A percentile compares a stretch with the other conserved stretches of the same genome.
Evolutionary conservation across 1,140 invertebrate genomes (phyloP).

Genomic region (Leguminivora glycinivorella): DNA sequence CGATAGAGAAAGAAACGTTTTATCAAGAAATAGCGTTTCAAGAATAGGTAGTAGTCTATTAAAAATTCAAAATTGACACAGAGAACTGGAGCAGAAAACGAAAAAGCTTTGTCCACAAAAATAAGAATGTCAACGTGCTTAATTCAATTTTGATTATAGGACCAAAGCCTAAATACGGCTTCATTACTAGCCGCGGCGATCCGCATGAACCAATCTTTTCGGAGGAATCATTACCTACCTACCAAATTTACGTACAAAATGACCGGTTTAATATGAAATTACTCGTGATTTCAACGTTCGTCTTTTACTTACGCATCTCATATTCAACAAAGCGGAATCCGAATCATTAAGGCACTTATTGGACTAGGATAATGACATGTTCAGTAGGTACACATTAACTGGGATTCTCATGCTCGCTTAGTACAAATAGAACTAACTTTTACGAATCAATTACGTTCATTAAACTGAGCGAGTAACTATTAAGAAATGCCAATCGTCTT

Average conservation of each 20-base stretch:
- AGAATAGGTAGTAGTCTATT: constrained; percentile 52
- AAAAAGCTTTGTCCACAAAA: constrained; percentile 60
- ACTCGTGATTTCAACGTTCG: constrained; percentile 54
- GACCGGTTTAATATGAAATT: constrained; percentile 67
- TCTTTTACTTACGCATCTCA: constrained; percentile 18
- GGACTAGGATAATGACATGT: constrained; percentile 6
- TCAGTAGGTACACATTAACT: neutral
- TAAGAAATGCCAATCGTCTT: constrained; percentile 37
- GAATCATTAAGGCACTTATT: constrained; percentile 19
- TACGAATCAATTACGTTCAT: constrained; percentile 34
- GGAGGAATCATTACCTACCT: constrained; percentile 71
- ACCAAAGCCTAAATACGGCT: constrained; percentile 73
- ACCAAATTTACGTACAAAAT: constrained; percentile 71
- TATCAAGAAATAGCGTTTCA: constrained; percentile 51
- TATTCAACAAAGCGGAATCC: constrained; percentile 19
- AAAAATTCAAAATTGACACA: constrained; percentile 71
- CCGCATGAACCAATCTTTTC: constrained; percentile 73
- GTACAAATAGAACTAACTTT: constrained; percentile 27
- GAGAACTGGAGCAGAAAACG: constrained; percentile 74
- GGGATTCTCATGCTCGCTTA: neutral
- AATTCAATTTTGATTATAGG: constrained; percentile 79
- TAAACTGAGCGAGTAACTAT: constrained; percentile 12
- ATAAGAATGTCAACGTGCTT: constrained; percentile 73
- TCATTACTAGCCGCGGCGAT: constrained; percentile 71
- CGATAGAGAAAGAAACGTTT: constrained; percentile 37